These are phyloP conservation scores for Microplitis demolitor DNA, from an alignment of 1,140 invertebrate species.

Conservation along the genomic window DNA sequence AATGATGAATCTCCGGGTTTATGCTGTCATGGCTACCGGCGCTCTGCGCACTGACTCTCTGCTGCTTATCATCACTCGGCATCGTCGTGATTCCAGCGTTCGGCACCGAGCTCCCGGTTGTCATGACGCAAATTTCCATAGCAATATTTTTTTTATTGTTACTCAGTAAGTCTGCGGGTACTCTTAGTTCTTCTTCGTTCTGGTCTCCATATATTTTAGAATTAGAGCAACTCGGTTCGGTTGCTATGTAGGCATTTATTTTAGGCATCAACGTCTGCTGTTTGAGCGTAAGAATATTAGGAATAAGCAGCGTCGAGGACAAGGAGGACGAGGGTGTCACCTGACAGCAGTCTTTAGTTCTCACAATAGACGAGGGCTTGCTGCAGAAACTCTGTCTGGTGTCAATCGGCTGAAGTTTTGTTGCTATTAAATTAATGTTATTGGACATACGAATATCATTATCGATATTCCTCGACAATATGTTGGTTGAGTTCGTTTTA, in stretches of 20 bases:
- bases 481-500: too few relatives aligned
- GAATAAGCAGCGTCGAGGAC: constrained; percentile 12
- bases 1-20: constrained; percentile 66
- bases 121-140: constrained; percentile 51
- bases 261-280: constrained; percentile 39
- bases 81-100: neutral
- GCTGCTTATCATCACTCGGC: constrained; percentile 42
- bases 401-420: constrained; percentile 24
- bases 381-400: constrained; percentile 10
- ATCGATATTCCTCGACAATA: too few relatives aligned
- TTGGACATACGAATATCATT: too few relatives aligned
- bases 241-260: constrained; percentile 36
- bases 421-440: neutral
- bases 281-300: constrained; percentile 43
- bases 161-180: constrained; percentile 62
- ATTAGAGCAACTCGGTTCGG: constrained; percentile 47
- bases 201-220: constrained; percentile 55
- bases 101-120: neutral
- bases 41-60: constrained; percentile 55
- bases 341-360: too few relatives aligned
- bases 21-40: constrained; percentile 65
- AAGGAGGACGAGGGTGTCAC: too few relatives aligned
- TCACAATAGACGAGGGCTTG: too few relatives aligned
- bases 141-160: constrained; percentile 56
- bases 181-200: constrained; percentile 62